A percentile compares a stretch with the other conserved stretches of the same genome.
Conservation (phyloP, 2,888 invertebrate species). For the Lepidochitona cinerea region DNA sequence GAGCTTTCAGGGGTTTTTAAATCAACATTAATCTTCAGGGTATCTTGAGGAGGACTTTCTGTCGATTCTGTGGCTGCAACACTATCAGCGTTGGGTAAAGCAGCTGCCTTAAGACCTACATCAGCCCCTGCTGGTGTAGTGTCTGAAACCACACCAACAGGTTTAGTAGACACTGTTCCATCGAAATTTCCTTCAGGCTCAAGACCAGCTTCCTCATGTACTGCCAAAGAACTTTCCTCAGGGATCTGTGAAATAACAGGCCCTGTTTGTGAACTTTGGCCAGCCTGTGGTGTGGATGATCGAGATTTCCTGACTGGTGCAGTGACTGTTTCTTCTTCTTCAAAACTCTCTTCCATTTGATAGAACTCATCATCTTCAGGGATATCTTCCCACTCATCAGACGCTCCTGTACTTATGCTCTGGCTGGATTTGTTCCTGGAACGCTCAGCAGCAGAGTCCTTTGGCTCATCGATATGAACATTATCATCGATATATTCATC, state of each 20-base stretch:
- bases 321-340: background rate
- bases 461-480: background rate
- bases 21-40: background rate
- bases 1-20: background rate
- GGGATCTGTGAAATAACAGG: background rate
- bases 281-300: background rate
- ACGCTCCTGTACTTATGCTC: background rate
- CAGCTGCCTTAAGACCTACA: background rate
- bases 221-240: background rate
- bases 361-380: conserved; percentile 3
- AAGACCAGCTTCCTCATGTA: no score
- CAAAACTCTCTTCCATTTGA: background rate
- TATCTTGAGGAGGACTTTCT: background rate
- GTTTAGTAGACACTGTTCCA: no score
- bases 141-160: no score
- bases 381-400: conserved; percentile 4
- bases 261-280: no score
- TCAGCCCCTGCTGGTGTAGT: no score
- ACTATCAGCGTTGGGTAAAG: background rate
- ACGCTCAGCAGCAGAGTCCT: background rate
- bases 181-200: no score
- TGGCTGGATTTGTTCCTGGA: background rate
- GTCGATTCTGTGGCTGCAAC: background rate
- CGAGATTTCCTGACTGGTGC: no score
- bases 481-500: background rate